These are phyloP conservation scores for Homarus gammarus DNA, from an alignment of 2,888 invertebrate genomes.

Conservation along the genomic window DNA sequence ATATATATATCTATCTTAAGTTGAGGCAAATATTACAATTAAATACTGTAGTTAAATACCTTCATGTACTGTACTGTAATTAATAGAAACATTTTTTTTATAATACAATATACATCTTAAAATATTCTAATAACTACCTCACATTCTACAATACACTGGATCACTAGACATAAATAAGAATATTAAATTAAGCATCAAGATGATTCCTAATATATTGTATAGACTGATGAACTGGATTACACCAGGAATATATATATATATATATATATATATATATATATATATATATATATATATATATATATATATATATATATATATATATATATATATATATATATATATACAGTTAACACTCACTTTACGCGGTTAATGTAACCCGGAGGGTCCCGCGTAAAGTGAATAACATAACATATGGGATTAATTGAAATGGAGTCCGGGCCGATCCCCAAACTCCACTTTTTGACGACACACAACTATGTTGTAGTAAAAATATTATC, in stretches of 20 bases:
- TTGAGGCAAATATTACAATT: background rate
- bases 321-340: slow-evolving; percentile 34
- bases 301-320: slow-evolving; percentile 36
- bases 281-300: slow-evolving; percentile 18
- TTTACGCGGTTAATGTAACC: background rate
- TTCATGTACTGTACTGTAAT: too few species aligned
- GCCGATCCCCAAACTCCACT: too few species aligned
- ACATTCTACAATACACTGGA: too few species aligned
- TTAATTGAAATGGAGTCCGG: too few species aligned
- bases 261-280: background rate
- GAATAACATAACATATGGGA: too few species aligned
- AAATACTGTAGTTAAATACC: background rate
- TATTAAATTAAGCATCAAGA: background rate
- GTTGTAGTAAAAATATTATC: too few species aligned
- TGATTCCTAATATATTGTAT: background rate
- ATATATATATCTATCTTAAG: slow-evolving; percentile 10
- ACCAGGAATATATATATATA: background rate
- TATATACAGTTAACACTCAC: background rate
- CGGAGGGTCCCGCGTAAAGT: background rate
- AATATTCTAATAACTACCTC: background rate
- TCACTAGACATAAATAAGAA: background rate
- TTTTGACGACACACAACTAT: too few species aligned
- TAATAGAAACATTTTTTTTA: too few species aligned
- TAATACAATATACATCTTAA: slow-evolving; percentile 5
- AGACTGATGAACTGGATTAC: background rate